Evolutionary conservation across 2,113 vertebrate species (phyloP), one percentile per base, ranked within the genome.

Genomic region (Platichthys stellatus): DNA sequence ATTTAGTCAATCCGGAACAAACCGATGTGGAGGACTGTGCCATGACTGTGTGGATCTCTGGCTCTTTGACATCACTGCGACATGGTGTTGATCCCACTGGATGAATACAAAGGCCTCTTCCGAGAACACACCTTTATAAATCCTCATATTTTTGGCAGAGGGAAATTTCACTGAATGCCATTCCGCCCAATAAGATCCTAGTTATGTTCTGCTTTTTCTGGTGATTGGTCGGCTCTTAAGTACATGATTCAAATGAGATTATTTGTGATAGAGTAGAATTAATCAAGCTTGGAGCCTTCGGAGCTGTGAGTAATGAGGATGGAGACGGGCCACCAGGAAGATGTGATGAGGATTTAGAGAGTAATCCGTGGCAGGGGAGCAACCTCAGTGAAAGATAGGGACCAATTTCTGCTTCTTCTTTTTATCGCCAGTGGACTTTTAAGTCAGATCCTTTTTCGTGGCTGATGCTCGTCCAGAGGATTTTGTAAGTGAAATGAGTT

Each of bases 311-410:
- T 90, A 87, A 90, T 86, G 87, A 84, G 73, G 51, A 82, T 81
- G 74, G 78, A 86, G 72, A 80, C 62, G 73, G 80, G 86, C 86
- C 81, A 81, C 79, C 73, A 84, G 63, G 47, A 89, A 40, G 76
- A 90, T 86, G 75, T 81, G 79, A 88, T 75, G 69, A 74, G 71
- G 88, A 83, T 83, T 88, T 60, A 79, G 49, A 73, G 70, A 62
- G 74, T 51, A 66, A 43, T 84, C 82, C 68, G 74, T 24, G 5
- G 54, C 68, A 66, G 58, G 24, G 28, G 74, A 49, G 45, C 18
- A 51, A 51, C 47, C 17, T 7, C 47, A 51, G 4, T 11, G 24
- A 79, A 24, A 69, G 59, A 78, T 18, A 5, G 12, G 21, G 35
- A 14, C n/a, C 5, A 17, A 4, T 14, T 61, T 66, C 69, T 7